Base-by-base conservation (phyloP, 2,113 vertebrate genomes). In the Clarias gariepinus region DNA sequence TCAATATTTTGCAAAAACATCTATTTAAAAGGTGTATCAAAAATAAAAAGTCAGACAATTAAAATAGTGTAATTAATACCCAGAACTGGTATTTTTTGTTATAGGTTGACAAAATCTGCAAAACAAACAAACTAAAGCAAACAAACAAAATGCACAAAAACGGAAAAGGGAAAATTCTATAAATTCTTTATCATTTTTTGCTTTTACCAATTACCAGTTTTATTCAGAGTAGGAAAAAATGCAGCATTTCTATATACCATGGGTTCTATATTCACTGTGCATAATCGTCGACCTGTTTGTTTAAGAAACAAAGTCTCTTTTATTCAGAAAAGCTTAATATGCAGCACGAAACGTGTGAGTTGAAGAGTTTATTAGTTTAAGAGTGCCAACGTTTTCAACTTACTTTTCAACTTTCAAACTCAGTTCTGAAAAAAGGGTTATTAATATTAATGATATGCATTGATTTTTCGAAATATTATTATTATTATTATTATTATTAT, bases 401-500 rank as follows among this genome's bases (percentile, higher is more conserved):
- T 19, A 36, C 16, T 71, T 41, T 68, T 68, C 12, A 68, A 28
- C 13, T 69, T 66, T 28, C n/a, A 1, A 28, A 12, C 11, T 36
- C 15, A 18, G 28, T 66, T 30, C 12, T 68, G 5, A 33, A 69
- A 68, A 33, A 33, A 36, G 1, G 33, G 33, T 33, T 33, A 69
- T 33, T 69, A 33, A 33, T 76, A 52, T 1, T 76, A n/a, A 23
- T 41, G 41, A 41, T 41, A 6, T 47, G 5, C 41, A 7, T 23
- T 80, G 25, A 61, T 74, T 74, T 47, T 73, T 41, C 33, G 33
- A 36, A 81, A 28, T 73, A 25, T 68, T n/a, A 64, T 36, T 36
- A 64, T 61, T 23, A 61, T 83, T 77, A 19, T 68, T n/a, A 78
- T 36, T 36, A 64, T 61, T 25, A 61, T 83, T 77, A 19, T 52